Evolutionary conservation across 23 tunicate species (phyloP), one percentile per base, ranked within the genome.

Genomic region (Trididemnum nubilum): DNA sequence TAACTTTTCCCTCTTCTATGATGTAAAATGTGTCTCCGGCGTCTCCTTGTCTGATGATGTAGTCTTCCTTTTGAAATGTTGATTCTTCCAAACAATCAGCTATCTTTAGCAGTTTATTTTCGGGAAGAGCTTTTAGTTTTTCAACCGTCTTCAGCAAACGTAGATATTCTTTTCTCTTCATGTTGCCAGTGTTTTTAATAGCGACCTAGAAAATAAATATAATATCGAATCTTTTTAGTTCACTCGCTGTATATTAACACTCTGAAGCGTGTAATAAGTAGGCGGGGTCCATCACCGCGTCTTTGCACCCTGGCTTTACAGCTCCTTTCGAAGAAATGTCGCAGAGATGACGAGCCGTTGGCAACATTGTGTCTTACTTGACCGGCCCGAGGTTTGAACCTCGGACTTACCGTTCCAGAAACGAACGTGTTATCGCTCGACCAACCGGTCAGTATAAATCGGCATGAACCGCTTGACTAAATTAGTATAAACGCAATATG

Each of bases 11-110:
- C 3, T 82, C 88, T 38, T 83, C 78, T 18, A 94, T 82, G 71
- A 94, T 63, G 88, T 81, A 94, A 73, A 94, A 94, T 22, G 85
- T 80, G 74, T 94, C 99, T 1, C 99, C 99, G 1, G 67, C 31
- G 33, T 85, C 95, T 28, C 95, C 95, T 35, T 94, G 99, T 82
- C 94, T 49, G 36, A 94, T 94, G 81, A 94, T 85, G 78, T 85
- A 81, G 36, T 89, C 85, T 22, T 88, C 90, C 25, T 39, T 50
- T 0, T 81, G 71, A 64, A 85, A 89, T 29, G 50, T 69, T 26
- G 88, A 72, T 63, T 86, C 81, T 38, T 84, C 91, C 51, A 94
- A 71, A 57, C 95, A 89, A 39, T 94, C 99, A 44, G 94, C 94
- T n/a, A 94, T 94, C 35, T 86, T 66, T 77, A 86, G 52, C 35